Evolutionary conservation across 2,888 invertebrate species (phyloP), one percentile per base, ranked within the genome.

Genomic region (Nasonovia ribisnigri): DNA sequence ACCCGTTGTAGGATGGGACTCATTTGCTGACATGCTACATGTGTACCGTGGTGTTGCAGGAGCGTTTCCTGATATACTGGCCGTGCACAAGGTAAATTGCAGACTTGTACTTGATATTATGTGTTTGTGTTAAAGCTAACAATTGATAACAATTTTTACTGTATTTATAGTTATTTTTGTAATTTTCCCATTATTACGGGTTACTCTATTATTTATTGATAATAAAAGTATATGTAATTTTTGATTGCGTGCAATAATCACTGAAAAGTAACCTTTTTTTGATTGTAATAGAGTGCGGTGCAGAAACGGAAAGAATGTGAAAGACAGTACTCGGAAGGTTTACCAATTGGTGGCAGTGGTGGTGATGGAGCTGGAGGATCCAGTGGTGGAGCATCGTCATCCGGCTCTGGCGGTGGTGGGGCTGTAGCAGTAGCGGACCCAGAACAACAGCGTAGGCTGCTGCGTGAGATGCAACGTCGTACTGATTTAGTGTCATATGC

Each of bases 401-500:
- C 29, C 1, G 92, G 92, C 42, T 92, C 92, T 87, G 16, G 48
- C 20, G 20, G 87, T 42, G 36, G 91, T 36, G 51, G 60, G 0
- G n/a, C 51, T 0, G 24, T n/a, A 26, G 42, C 51, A 77, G 48
- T 51, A 13, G 10, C 92, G 1, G 92, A 92, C 26, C 92, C 92
- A 11, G 92, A 92, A 51, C 88, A 67, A 88, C 92, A 92, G 60
- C 42, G 92, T 5, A 29, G 88, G 6, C 5, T 92, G 20, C 77
- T 92, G 29, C 88, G 92, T 11, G 92, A 92, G 26, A 88, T 92
- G 10, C 92, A 92, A 77, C 88, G 92, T 77, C 92, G 99, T 95
- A 98, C 98, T 1, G 99, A 99, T 96, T 97, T 98, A 36, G 97
- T 99, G 95, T 98, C 99, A 0, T 99, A 99, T 95, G 97, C 98